Base-by-base conservation (phyloP, 2,888 invertebrate species). In the Epirrhoe alternata region DNA sequence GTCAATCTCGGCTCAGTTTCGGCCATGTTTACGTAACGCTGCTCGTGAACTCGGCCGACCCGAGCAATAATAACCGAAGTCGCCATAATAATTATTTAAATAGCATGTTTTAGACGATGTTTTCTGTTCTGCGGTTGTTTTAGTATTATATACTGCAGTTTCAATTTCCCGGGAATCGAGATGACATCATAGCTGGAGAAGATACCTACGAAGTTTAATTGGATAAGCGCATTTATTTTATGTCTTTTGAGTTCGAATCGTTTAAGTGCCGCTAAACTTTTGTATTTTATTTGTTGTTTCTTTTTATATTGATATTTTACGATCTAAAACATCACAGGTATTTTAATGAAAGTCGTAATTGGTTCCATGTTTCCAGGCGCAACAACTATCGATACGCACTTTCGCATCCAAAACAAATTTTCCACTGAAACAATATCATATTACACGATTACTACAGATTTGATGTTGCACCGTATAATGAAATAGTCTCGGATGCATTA, bases 21-120 rank as follows among this genome's bases (percentile, higher is more conserved):
- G 62, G 70, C 50, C 61, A 59, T 59, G 70, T 70, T 79, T 78
- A 73, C 72, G 77, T 68, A 82, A 80, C 72, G 65, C 71, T 35
- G 65, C 74, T 72, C 74, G 74, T 78, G 75, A 71, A 74, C 77
- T 76, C 73, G 70, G 66, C 74, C 75, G 76, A 66, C 67, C 73
- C 63, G 63, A 64, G 62, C 70, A 72, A 74, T 77, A 76, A 79
- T 77, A 73, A 72, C 70, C 72, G 58, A 74, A 81, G 74, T 76
- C 70, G 73, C 76, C 71, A 75, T 75, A 77, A 76, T 81, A 84
- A 84, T 83, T 84, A 84, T 81, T 79, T 77, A 79, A 82, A 79
- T 77, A 69, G 79, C 77, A 73, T 78, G 78, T 79, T 80, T 33
- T 78, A 79, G 80, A 71, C 75, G 77, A 78, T 70, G 75, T 73